Base-by-base conservation (phyloP, 1,140 invertebrate genomes). In the Ptiloglossa arizonensis region DNA sequence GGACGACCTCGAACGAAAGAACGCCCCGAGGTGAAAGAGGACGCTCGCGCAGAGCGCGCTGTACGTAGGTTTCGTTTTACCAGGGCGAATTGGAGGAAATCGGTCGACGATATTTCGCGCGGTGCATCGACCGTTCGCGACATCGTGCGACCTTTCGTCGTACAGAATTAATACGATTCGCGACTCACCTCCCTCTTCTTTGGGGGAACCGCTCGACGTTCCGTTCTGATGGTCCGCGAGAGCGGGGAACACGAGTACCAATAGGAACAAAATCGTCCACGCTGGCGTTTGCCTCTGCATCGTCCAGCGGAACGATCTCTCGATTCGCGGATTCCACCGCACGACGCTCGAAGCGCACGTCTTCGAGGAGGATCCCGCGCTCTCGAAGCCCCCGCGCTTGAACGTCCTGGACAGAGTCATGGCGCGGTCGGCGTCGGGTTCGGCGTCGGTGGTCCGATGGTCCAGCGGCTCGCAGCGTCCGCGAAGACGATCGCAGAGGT, bases 271-370 rank as follows among this genome's bases (percentile, higher is more conserved):
- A 50, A 89, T 32, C 32, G 83, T 81, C 48, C 76, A 85, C 27
- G 69, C 67, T 29, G 88, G 60, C 71, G 69, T 48, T 0, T 44
- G 56, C 22, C 41, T 64, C 24, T 44, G 67, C 27, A 32, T 71
- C 29, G n/a, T 67, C 54, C 73, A 68, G 19, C 54, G 48, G 24
- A 66, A 59, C 70, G 60, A 27, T 46, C 27, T 62, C 22, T 72
- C 24, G 19, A 6, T 22, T 29, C 46, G 48, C 38, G 24, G 52
- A 5, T 68, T 80, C 90, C 90, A 91, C 85, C 90, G 86, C 27
- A 91, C 89, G 35, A 90, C 89, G 86, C 85, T 91, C 22, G 90
- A 87, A 41, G 85, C 89, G 82, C 82, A 86, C 68, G 82, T 85
- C 9, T 8, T 48, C 32, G 67, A 52, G 17, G 68, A 44, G 6